Evolutionary conservation across 2,113 vertebrate genomes (phyloP).

Genomic region (Hyperopisus bebe): DNA sequence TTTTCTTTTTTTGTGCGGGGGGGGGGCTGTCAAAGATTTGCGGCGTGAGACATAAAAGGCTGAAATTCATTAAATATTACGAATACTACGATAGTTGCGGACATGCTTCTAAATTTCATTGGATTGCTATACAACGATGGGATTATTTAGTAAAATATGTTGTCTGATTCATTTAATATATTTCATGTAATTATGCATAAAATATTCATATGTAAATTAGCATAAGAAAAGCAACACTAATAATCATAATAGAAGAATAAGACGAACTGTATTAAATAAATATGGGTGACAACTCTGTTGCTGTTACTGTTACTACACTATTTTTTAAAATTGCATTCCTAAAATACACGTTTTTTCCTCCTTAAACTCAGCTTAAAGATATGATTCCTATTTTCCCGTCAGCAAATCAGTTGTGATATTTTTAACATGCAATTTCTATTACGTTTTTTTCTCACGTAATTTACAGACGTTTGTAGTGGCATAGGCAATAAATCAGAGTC

Average conservation of each 20-base stretch:
- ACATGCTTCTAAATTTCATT: not conserved
- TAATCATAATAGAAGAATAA: not conserved
- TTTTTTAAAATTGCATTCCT: not conserved
- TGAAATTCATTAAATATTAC: not conserved
- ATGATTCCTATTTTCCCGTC: not conserved
- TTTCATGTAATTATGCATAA: not conserved
- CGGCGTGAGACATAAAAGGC: not conserved
- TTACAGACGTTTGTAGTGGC: not conserved
- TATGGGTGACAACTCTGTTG: not conserved
- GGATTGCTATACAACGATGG: not conserved
- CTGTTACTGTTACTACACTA: not conserved
- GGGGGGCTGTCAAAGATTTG: not conserved
- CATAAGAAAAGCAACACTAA: not conserved
- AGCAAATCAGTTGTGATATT: not conserved
- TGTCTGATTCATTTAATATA: not conserved
- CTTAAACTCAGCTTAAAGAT: not conserved
- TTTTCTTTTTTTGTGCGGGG: not conserved
- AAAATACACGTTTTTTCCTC: not conserved
- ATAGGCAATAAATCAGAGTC: not conserved
- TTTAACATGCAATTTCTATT: not conserved
- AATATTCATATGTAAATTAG: not conserved
- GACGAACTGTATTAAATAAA: not conserved
- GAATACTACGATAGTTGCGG: not conserved
- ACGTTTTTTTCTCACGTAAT: not conserved
- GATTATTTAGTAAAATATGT: not conserved